Conservation (phyloP, 35 echinoderm and acorn worm genomes). For the Strongylocentrotus purpuratus region DNA sequence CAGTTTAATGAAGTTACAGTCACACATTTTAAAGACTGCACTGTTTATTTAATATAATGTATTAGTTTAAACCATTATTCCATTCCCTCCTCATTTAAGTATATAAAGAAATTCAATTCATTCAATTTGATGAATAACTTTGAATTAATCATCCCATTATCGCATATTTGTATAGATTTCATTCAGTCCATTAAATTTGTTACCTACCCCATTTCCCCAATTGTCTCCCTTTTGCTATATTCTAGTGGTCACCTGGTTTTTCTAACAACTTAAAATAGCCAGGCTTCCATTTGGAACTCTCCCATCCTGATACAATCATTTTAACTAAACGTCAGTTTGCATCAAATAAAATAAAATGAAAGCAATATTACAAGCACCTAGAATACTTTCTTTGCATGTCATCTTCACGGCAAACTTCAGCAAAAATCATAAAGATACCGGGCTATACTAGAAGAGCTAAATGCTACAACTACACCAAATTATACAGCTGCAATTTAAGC, state of each 20-base stretch:
- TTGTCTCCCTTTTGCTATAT: neutral
- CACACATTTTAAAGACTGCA: neutral
- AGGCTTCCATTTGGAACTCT: neutral
- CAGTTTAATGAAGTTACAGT: neutral
- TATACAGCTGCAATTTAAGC: neutral
- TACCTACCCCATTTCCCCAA: neutral
- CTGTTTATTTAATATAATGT: neutral
- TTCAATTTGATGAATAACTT: neutral
- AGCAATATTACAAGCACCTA: slow-evolving; percentile 1
- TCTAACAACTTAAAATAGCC: neutral
- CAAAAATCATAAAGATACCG: neutral
- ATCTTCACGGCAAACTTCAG: neutral
- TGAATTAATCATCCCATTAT: neutral
- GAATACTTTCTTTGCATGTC: neutral
- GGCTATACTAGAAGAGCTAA: neutral
- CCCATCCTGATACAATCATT: neutral
- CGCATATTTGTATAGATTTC: neutral
- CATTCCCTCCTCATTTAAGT: neutral
- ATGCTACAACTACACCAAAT: neutral
- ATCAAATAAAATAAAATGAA: slow-evolving; percentile 6
- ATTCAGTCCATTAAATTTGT: neutral
- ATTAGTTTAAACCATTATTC: neutral
- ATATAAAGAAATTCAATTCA: neutral
- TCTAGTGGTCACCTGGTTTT: neutral
- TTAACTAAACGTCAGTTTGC: neutral